These are phyloP conservation scores for Syrmaticus mikado DNA, from an alignment of 2,113 vertebrate genomes.

Conservation along the genomic window DNA sequence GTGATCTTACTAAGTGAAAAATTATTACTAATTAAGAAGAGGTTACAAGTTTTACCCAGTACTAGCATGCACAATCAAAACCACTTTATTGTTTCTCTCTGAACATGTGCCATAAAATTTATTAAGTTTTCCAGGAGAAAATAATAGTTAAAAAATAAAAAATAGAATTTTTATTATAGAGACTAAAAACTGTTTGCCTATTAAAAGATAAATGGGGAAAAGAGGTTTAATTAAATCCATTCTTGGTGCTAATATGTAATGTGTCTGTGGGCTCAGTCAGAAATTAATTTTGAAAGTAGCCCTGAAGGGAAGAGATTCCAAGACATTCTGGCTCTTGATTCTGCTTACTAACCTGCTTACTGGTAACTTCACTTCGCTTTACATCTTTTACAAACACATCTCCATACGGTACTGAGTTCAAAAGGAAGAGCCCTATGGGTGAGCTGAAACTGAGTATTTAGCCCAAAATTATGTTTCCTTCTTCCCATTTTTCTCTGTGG, in stretches of 20 bases:
- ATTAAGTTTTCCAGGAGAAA: conserved; percentile 3
- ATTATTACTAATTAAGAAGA: conserved; percentile 62
- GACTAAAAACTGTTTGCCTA: conserved; percentile 1
- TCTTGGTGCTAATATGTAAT: not conserved
- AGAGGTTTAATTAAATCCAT: conserved; percentile 13
- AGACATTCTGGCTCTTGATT: not conserved
- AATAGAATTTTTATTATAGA: conserved; percentile 3
- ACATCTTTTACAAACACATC: not conserved
- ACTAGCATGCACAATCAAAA: not conserved
- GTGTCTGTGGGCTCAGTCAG: not conserved
- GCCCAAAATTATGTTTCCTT: not conserved
- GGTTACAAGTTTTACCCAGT: conserved; percentile 31
- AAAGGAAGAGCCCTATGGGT: not conserved
- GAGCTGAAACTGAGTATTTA: not conserved
- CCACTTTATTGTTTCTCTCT: not conserved
- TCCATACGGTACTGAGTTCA: not conserved
- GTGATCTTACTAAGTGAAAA: conserved; percentile 63
- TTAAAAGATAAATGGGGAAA: conserved; percentile 16
- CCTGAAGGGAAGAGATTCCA: not conserved
- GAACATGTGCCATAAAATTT: not conserved
- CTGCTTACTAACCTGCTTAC: not conserved
- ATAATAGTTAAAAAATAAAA: not conserved
- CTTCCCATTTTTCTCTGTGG: not conserved
- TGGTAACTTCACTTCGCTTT: not conserved
- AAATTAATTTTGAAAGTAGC: not conserved